A percentile compares a stretch with the other conserved stretches of the same genome.
Evolutionary conservation across 2,113 vertebrate genomes (phyloP).

Genomic region (Elanoides forficatus): DNA sequence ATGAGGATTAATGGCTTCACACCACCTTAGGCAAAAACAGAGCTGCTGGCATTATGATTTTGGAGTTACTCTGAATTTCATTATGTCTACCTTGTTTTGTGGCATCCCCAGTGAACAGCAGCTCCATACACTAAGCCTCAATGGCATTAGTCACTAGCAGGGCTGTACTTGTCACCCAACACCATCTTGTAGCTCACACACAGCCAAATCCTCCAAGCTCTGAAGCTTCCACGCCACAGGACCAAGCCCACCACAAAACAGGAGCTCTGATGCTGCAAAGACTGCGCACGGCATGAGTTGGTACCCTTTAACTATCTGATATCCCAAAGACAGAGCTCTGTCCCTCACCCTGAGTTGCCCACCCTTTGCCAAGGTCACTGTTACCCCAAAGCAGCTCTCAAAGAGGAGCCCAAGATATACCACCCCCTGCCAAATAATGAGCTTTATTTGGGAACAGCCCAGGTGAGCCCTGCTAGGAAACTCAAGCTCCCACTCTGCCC

Average conservation of each 20-base stretch:
- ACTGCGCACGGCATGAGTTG: accelerated
- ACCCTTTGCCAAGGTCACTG: background rate
- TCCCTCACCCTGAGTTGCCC: background rate
- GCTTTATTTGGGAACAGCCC: background rate
- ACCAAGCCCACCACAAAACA: background rate
- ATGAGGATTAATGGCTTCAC: accelerated
- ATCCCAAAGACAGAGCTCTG: background rate
- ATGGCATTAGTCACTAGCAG: background rate
- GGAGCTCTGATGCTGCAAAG: background rate
- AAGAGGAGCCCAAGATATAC: background rate
- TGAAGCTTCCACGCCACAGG: background rate
- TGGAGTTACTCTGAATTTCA: background rate
- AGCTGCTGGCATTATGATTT: background rate
- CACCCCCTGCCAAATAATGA: background rate
- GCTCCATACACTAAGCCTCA: accelerated
- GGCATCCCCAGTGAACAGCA: background rate
- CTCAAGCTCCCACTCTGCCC: background rate
- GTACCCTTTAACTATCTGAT: no score
- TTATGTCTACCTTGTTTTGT: background rate
- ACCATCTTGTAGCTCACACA: background rate
- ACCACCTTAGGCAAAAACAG: background rate
- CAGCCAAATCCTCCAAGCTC: background rate
- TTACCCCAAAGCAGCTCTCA: background rate
- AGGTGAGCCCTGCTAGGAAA: background rate
- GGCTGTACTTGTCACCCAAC: background rate